These are phyloP conservation scores for Neria commutata DNA, from an alignment of 2,888 invertebrate genomes.

Conservation along the genomic window DNA sequence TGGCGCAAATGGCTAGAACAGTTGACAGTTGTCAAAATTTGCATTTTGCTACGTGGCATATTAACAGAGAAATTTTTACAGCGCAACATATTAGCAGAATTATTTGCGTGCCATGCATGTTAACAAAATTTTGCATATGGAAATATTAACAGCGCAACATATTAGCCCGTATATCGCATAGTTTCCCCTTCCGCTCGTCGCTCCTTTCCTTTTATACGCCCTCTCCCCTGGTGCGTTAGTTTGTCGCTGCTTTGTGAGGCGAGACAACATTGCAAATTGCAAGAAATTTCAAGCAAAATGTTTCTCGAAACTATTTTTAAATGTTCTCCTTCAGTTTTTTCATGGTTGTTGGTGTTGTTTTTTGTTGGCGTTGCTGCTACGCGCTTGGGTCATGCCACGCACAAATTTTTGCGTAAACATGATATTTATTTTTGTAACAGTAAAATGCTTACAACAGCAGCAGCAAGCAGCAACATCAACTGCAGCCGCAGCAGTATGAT, in stretches of 20 bases:
- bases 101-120: too few species aligned
- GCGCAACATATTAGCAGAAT: too few species aligned
- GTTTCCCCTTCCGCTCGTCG: too few species aligned
- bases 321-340: conserved; percentile 3
- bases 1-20: too few species aligned
- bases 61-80: too few species aligned
- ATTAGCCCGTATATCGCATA: too few species aligned
- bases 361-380: conserved; percentile 1
- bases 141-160: too few species aligned
- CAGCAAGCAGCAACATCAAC: conserved; percentile 25
- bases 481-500: conserved; percentile 3
- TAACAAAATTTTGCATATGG: too few species aligned
- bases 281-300: conserved; percentile 19
- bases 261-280: conserved; percentile 39
- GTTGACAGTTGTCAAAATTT: too few species aligned
- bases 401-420: conserved; percentile 46
- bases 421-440: conserved; percentile 48
- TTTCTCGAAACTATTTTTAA: conserved; percentile 42
- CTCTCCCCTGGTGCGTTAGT: too few species aligned
- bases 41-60: too few species aligned
- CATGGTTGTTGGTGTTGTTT: not conserved
- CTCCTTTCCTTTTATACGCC: too few species aligned
- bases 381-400: conserved; percentile 23
- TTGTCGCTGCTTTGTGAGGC: conserved; percentile 3
- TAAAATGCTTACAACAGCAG: conserved; percentile 45